Conservation (phyloP, 2,888 invertebrate species). For the Andrena dorsata region DNA sequence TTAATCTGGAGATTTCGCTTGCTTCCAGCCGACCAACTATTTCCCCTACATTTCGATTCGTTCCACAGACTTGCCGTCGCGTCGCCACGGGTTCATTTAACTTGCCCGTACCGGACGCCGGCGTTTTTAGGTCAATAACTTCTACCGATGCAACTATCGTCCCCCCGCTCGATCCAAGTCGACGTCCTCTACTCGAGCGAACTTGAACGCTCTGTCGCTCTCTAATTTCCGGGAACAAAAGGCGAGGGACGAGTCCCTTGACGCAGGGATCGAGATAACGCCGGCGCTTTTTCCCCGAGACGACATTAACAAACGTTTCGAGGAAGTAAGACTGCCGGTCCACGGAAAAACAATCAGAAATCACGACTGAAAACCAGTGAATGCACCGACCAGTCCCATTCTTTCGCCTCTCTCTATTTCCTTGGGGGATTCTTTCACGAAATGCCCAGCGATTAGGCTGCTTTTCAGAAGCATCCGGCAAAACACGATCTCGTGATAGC, state of each 20-base stretch:
- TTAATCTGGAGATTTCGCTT: background rate
- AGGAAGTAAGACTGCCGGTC: background rate
- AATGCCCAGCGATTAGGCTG: slow-evolving; percentile 42
- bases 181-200: slow-evolving; percentile 6
- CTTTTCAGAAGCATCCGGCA: slow-evolving; percentile 10
- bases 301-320: background rate
- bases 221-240: slow-evolving; percentile 22
- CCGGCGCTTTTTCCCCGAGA: background rate
- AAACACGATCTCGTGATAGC: slow-evolving; percentile 49
- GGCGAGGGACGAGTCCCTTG: background rate
- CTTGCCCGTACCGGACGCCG: slow-evolving; percentile 44
- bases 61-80: background rate
- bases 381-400: background rate
- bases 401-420: background rate
- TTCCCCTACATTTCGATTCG: slow-evolving; percentile 7
- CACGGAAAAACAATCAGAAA: background rate
- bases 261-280: background rate
- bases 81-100: slow-evolving; percentile 9
- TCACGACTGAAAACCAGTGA: background rate
- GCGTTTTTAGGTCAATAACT: slow-evolving; percentile 59
- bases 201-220: background rate
- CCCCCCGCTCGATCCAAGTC: background rate
- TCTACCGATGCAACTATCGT: slow-evolving; percentile 5
- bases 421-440: slow-evolving; percentile 33
- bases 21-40: background rate